A percentile compares a stretch with the other conserved stretches of the same genome.
phyloP scores from a whole-genome alignment of 1,140 invertebrate genomes.

The Zaprionus kolodkinae region DNA sequence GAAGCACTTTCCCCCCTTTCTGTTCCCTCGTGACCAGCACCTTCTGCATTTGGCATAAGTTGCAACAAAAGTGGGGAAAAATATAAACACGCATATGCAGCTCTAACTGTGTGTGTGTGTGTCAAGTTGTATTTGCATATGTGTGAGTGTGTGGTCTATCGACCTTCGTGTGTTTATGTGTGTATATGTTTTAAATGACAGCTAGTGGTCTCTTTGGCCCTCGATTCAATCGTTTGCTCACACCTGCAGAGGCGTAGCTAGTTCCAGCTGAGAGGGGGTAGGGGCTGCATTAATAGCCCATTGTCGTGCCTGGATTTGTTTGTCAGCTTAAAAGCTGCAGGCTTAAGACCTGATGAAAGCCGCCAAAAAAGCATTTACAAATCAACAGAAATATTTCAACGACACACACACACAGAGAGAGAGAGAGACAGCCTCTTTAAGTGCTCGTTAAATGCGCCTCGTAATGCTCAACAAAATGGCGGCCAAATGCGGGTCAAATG shows the following conservation, averaged over 20 bases:
- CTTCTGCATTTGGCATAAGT: slow-evolving; percentile 6
- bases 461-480: neutral
- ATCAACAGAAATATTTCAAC: slow-evolving; percentile 1
- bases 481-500: neutral
- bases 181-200: slow-evolving; percentile 40
- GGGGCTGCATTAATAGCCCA: neutral
- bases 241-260: neutral
- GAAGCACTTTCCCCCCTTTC: neutral
- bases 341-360: no score
- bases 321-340: neutral
- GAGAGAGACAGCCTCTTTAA: neutral
- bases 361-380: neutral
- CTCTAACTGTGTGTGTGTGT: slow-evolving; percentile 9
- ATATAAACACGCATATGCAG: slow-evolving; percentile 15
- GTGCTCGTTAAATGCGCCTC: slow-evolving; percentile 19
- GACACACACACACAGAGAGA: neutral
- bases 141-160: slow-evolving; percentile 22
- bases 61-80: slow-evolving; percentile 11
- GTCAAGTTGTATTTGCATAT: neutral
- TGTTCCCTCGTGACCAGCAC: neutral
- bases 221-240: slow-evolving; percentile 46
- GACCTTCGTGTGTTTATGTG: neutral
- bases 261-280: neutral
- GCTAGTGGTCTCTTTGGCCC: slow-evolving; percentile 33
- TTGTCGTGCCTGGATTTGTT: neutral